Evolutionary conservation across 1,140 invertebrate genomes (phyloP).

Genomic region (Drosophila trapezifrons): DNA sequence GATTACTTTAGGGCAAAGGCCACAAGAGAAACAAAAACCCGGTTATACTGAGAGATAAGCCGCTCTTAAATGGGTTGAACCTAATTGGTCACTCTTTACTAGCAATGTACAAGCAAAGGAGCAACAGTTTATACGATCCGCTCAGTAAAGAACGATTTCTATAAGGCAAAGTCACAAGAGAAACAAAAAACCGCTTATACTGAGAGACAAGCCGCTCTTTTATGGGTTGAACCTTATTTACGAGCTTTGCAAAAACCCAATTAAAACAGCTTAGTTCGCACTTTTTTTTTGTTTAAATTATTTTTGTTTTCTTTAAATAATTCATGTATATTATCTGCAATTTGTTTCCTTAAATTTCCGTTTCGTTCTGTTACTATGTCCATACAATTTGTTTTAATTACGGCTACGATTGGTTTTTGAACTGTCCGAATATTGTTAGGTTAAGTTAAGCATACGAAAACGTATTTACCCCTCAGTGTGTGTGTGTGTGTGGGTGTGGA

Average conservation of each 20-base stretch:
- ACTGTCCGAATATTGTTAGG: constrained; percentile 5
- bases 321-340: constrained; percentile 17
- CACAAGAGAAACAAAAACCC: too few species aligned
- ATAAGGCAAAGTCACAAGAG: too few species aligned
- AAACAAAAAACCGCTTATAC: too few species aligned
- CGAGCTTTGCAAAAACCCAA: neutral
- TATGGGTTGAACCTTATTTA: neutral
- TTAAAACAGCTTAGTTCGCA: neutral
- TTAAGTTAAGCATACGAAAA: constrained; percentile 29
- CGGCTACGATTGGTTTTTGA: constrained; percentile 48
- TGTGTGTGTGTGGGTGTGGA: neutral
- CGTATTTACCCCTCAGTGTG: neutral
- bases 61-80: too few species aligned
- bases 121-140: too few species aligned
- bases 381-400: constrained; percentile 17
- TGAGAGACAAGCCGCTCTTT: too few species aligned
- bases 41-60: too few species aligned
- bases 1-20: too few species aligned
- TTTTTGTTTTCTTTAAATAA: constrained; percentile 9
- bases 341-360: constrained; percentile 11
- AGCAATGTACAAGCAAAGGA: too few species aligned
- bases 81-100: neutral
- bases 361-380: constrained; percentile 16
- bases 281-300: neutral
- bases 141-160: too few species aligned